These are phyloP conservation scores for Orchestes rusci DNA, from an alignment of 2,888 invertebrate species.

Conservation along the genomic window DNA sequence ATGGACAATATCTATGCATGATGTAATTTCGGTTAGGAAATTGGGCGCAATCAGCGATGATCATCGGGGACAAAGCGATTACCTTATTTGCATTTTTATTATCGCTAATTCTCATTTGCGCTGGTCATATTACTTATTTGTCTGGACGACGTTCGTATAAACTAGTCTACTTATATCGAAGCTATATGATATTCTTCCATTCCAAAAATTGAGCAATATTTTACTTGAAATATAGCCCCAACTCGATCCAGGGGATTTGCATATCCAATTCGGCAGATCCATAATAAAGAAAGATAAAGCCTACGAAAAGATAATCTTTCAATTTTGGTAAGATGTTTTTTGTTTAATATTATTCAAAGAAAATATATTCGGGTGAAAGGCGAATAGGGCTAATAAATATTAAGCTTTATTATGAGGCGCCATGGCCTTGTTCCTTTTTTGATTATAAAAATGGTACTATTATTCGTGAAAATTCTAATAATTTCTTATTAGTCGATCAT, in stretches of 20 bases:
- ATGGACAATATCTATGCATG: conserved; percentile 35
- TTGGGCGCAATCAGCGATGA: conserved; percentile 19
- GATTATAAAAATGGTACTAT: no score
- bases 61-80: conserved; percentile 11
- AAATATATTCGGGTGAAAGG: conserved; percentile 16
- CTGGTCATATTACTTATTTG: no score
- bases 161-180: no score
- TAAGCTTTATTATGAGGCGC: conserved; percentile 8
- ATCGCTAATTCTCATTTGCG: conserved; percentile 6
- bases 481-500: no score
- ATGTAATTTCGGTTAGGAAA: conserved; percentile 28
- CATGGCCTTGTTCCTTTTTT: no score
- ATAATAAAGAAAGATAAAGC: conserved; percentile 22
- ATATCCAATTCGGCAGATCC: conserved; percentile 25
- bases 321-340: conserved; percentile 25
- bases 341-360: conserved; percentile 20
- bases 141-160: no score
- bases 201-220: conserved; percentile 24
- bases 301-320: conserved; percentile 24
- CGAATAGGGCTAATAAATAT: conserved; percentile 14
- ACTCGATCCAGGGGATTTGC: conserved; percentile 21
- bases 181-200: conserved; percentile 22
- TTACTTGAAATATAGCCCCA: conserved; percentile 21
- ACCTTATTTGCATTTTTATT: conserved; percentile 17
- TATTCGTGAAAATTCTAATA: no score